A percentile compares a stretch with the other conserved stretches of the same genome.
These are phyloP conservation scores for Caenorhabditis angaria DNA, from an alignment of 2,888 invertebrate species.

Conservation along the genomic window DNA sequence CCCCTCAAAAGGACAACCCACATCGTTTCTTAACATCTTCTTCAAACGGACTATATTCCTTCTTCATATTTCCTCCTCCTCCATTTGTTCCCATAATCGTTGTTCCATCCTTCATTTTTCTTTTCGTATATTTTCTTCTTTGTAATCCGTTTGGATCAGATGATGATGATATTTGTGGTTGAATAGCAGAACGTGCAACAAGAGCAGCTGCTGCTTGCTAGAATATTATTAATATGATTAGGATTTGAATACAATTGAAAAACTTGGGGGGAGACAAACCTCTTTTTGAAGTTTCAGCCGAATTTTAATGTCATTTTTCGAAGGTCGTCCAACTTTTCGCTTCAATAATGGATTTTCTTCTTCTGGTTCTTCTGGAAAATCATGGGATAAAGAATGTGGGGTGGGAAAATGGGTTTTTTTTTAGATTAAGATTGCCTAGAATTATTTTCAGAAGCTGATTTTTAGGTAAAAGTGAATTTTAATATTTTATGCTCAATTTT, in stretches of 20 bases:
- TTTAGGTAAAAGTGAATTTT: too few relatives aligned
- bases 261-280: not conserved
- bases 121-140: conserved; percentile 49
- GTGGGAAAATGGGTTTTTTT: too few relatives aligned
- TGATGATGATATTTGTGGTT: not conserved
- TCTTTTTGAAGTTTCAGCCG: conserved; percentile 37
- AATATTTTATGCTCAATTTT: too few relatives aligned
- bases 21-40: conserved; percentile 30
- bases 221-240: not conserved
- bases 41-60: conserved; percentile 28
- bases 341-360: conserved; percentile 25
- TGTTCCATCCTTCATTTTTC: conserved; percentile 39
- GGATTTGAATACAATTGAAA: not conserved
- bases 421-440: too few relatives aligned
- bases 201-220: conserved; percentile 15
- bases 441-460: too few relatives aligned
- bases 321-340: conserved; percentile 41
- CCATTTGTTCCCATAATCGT: conserved; percentile 4
- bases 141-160: not conserved
- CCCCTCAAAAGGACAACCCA: too few relatives aligned
- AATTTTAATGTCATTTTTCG: conserved; percentile 41
- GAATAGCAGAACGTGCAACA: not conserved
- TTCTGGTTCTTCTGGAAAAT: conserved; percentile 29
- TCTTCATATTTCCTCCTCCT: not conserved
- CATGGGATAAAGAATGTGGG: too few relatives aligned